Evolutionary conservation across 2,888 invertebrate genomes (phyloP).

Genomic region (Pollenia amentaria): DNA sequence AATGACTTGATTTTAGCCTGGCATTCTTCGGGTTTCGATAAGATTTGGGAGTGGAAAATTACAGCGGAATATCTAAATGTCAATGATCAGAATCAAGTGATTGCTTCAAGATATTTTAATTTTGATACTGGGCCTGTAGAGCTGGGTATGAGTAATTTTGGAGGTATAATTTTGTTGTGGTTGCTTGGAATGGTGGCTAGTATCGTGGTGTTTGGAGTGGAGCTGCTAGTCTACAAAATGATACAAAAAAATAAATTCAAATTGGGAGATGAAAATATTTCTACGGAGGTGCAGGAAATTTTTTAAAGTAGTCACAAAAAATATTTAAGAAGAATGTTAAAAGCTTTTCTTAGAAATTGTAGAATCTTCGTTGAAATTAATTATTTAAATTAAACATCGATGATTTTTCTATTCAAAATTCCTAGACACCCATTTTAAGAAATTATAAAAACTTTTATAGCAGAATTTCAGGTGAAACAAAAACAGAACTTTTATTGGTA

Average conservation of each 20-base stretch:
- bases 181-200: constrained; percentile 78
- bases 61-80: constrained; percentile 77
- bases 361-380: too few species aligned
- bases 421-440: too few species aligned
- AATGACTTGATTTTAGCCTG: constrained; percentile 86
- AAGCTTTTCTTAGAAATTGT: too few species aligned
- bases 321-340: too few species aligned
- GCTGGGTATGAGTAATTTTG: constrained; percentile 79
- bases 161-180: constrained; percentile 80
- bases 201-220: constrained; percentile 76
- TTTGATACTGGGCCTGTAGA: constrained; percentile 78
- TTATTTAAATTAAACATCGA: too few species aligned
- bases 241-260: neutral
- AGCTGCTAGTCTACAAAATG: constrained; percentile 68
- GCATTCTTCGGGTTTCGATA: constrained; percentile 87
- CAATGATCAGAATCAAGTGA: constrained; percentile 78
- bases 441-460: too few species aligned
- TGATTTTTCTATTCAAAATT: too few species aligned
- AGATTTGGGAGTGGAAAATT: constrained; percentile 87
- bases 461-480: too few species aligned
- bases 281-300: neutral
- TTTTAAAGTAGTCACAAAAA: neutral
- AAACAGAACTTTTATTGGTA: too few species aligned
- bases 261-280: neutral
- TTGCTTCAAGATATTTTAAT: constrained; percentile 75